phyloP scores from a whole-genome alignment of 2,888 invertebrate genomes.

The Anthrax anthrax region DNA sequence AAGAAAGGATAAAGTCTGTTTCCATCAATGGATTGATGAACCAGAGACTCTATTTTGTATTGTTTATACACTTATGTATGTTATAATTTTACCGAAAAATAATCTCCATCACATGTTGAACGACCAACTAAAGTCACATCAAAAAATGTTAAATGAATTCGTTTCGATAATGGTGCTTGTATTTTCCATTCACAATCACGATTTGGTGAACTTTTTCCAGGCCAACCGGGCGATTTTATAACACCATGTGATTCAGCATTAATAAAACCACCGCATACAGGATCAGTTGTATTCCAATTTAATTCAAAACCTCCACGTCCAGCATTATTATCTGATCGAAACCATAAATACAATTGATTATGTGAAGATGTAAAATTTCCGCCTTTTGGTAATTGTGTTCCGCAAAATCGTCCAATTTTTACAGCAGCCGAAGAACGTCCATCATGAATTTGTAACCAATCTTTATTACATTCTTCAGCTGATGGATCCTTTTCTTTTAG shows the following conservation, averaged over 20 bases:
- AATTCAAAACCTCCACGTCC: conserved; percentile 58
- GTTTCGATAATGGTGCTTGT: conserved; percentile 49
- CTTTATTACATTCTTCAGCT: conserved; percentile 42
- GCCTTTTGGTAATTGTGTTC: conserved; percentile 48
- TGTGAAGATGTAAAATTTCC: conserved; percentile 65
- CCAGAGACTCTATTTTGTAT: too few relatives aligned
- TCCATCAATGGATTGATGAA: too few relatives aligned
- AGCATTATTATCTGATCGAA: conserved; percentile 55
- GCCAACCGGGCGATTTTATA: conserved; percentile 76
- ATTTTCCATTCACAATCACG: conserved; percentile 73
- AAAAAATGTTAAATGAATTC: conserved; percentile 70
- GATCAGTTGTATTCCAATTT: conserved; percentile 59
- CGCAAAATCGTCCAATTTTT: conserved; percentile 69
- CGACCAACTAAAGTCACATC: conserved; percentile 60
- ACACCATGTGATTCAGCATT: conserved; percentile 49
- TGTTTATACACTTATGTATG: too few relatives aligned
- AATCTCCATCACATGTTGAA: conserved; percentile 60
- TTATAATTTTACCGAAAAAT: conserved; percentile 51
- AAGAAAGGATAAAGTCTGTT: too few relatives aligned
- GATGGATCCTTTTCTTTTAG: conserved; percentile 44
- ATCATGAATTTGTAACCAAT: conserved; percentile 74
- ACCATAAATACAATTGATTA: conserved; percentile 63
- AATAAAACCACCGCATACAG: conserved; percentile 57
- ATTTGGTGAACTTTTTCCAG: conserved; percentile 72
- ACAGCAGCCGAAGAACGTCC: conserved; percentile 59